Evolutionary conservation across 2,888 invertebrate genomes (phyloP), one percentile per base, ranked within the genome.

Genomic region (Acrobasis consociella): DNA sequence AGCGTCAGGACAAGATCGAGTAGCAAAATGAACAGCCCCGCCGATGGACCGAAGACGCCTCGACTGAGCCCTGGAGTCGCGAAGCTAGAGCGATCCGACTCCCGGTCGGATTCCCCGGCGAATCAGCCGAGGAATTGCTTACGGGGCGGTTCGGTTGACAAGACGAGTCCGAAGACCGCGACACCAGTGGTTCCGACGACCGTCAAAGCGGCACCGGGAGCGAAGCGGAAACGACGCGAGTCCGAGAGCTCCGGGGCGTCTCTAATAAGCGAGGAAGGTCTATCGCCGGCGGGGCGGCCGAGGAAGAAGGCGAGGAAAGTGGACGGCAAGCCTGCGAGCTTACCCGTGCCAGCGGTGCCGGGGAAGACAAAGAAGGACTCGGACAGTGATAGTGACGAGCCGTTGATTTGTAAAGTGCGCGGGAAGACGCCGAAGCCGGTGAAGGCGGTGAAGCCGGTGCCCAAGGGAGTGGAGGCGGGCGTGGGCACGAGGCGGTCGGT

Each of bases 381-480:
- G 50, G 94, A 94, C 76, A 96, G 96, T 60, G 97, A 97, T 78
- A 95, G 95, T 69, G 97, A 97, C 82, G 97, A 97, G 86, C 96
- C 96, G 63, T 89, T 97, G 65, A 96, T 96, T 69, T 94, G 95
- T 72, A 94, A 96, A 89, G 94, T 95, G 85, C 91, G 96, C 60
- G 91, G 88, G 63, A 91, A 87, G 71, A 76, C 75, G 58, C 78
- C 77, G 38, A 65, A 87, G 70, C 76, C 75, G 56, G 78, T 77
- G 38, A 64, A 76, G 70, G 65, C 56, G 22, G 56, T 17, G 42
- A 56, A 87, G 70, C 76, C 75, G 60, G 78, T 76, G 70, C 66
- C 76, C n/a, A 70, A 73, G 66, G 71, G 78, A 58, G 62, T 74
- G 69, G 38, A 64, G 42, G 50, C 63, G 67, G 60, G 64, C 63